phyloP scores from a whole-genome alignment of 2,888 invertebrate genomes.

The Chymomyza fuscimana region DNA sequence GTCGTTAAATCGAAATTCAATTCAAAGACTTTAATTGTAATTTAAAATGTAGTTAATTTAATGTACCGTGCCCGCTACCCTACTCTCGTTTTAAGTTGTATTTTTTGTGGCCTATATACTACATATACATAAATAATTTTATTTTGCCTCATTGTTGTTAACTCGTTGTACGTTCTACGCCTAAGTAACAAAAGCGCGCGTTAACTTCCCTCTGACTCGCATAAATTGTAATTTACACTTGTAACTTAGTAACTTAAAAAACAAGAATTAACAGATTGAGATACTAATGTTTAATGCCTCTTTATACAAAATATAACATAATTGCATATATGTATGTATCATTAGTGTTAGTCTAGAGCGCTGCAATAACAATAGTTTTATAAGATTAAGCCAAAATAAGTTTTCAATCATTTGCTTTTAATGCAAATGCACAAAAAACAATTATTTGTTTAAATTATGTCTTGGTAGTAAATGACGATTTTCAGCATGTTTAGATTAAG shows the following conservation, averaged over 20 bases:
- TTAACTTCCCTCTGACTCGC: constrained; percentile 55
- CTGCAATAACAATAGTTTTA: constrained; percentile 58
- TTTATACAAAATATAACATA: constrained; percentile 41
- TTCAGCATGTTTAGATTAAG: constrained; percentile 53
- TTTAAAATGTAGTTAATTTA: constrained; percentile 48
- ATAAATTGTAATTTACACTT: constrained; percentile 53
- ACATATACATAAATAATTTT: constrained; percentile 31
- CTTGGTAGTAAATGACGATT: constrained; percentile 48
- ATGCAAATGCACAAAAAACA: constrained; percentile 44
- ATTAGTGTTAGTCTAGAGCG: constrained; percentile 49
- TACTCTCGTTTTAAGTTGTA: constrained; percentile 49
- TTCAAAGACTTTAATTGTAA: constrained; percentile 66
- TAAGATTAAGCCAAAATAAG: constrained; percentile 45
- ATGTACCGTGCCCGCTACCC: constrained; percentile 36
- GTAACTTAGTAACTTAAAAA: constrained; percentile 54
- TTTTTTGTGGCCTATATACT: constrained; percentile 23
- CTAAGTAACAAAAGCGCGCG: constrained; percentile 48
- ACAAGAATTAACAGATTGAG: constrained; percentile 28
- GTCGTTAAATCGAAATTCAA: constrained; percentile 53
- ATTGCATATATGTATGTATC: constrained; percentile 32
- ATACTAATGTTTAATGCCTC: constrained; percentile 57
- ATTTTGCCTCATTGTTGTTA: constrained; percentile 60
- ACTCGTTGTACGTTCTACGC: constrained; percentile 61
- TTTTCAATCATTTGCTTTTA: constrained; percentile 37
- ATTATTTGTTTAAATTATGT: constrained; percentile 38